These are phyloP conservation scores for Xerus rutilus DNA, from an alignment of 2,797 vertebrate species.

Conservation along the genomic window DNA sequence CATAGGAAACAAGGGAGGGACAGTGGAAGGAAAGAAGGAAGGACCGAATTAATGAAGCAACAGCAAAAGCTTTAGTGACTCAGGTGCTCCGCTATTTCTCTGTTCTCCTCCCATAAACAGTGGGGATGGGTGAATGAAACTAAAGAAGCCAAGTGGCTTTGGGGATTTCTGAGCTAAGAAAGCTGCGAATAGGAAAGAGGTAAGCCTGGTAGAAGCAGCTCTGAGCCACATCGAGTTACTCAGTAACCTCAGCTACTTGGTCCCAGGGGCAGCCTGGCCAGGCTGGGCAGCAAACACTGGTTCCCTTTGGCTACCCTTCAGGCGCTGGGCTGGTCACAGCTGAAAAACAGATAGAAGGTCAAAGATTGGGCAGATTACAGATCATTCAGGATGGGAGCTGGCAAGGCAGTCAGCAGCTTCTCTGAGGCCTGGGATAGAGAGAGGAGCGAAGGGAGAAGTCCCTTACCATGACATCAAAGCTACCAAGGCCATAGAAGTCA, in stretches of 20 bases:
- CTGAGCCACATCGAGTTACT: constrained; percentile 33
- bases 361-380: not conserved
- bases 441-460: not conserved
- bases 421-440: not conserved
- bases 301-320: constrained; percentile 44
- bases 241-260: constrained; percentile 50
- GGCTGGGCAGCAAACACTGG: not conserved
- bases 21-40: not conserved
- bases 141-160: not conserved
- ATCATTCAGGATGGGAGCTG: not conserved
- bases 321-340: not conserved
- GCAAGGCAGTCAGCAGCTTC: not conserved
- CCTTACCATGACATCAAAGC: not conserved
- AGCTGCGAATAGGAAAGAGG: not conserved
- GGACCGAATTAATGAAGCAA: not conserved
- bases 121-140: not conserved
- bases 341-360: constrained; percentile 39
- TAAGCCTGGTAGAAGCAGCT: not conserved
- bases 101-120: not conserved
- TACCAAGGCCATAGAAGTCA: not conserved
- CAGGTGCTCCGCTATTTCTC: not conserved
- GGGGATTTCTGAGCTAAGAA: constrained; percentile 15
- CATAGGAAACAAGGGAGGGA: not conserved
- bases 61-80: not conserved
- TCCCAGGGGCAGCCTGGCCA: not conserved